Percentiles rank a stretch among this genome's conserved stretches.
phyloP scores from a whole-genome alignment of 1,140 invertebrate species.

The Antheraea pernyi region DNA sequence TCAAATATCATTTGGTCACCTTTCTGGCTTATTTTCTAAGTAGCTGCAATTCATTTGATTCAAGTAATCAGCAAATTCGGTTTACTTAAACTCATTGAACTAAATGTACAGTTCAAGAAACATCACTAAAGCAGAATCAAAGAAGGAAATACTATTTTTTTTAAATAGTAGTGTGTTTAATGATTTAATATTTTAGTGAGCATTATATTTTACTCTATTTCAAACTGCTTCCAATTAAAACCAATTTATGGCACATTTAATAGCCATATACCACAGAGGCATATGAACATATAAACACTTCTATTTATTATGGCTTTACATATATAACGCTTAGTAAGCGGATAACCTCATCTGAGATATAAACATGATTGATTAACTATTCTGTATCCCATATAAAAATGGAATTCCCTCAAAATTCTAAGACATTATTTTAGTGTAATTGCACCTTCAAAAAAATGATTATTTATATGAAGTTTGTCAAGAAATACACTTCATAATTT shows the following conservation, averaged over 20 bases:
- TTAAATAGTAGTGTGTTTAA: no score
- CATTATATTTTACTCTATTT: background rate
- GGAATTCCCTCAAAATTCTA: constrained; percentile 52
- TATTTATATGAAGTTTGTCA: background rate
- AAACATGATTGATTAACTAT: background rate
- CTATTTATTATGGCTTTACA: background rate
- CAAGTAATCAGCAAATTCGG: no score
- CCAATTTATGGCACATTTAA: constrained; percentile 13
- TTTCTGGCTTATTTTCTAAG: no score
- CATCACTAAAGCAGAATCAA: no score
- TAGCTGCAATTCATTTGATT: no score
- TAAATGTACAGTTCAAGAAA: no score
- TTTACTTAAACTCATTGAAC: no score
- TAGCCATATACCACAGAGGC: background rate
- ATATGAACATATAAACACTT: background rate
- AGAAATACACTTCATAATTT: no score
- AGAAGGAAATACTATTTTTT: no score
- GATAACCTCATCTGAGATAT: background rate
- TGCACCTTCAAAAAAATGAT: constrained; percentile 42
- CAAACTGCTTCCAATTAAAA: background rate
- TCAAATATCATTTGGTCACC: no score
- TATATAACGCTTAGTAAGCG: no score
- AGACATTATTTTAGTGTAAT: constrained; percentile 30
- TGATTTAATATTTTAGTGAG: background rate
- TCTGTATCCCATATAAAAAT: constrained; percentile 17